phyloP scores from a whole-genome alignment of 2,113 vertebrate genomes.

The Leptocoma aspasia region DNA sequence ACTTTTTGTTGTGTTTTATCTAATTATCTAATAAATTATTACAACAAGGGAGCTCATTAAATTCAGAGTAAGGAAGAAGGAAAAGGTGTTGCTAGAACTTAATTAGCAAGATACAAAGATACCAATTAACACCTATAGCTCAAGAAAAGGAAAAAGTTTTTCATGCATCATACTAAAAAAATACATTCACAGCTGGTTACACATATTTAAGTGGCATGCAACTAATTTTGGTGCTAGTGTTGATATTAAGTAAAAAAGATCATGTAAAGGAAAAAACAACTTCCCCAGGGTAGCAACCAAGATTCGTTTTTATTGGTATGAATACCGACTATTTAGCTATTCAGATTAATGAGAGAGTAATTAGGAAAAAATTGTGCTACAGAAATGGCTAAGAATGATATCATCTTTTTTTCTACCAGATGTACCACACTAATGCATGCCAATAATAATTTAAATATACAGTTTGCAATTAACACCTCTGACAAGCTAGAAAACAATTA shows the following conservation, averaged over 20 bases:
- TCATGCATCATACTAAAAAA: conserved; percentile 57
- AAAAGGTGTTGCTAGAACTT: conserved; percentile 80
- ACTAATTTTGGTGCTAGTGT: conserved; percentile 59
- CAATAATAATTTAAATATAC: conserved; percentile 27
- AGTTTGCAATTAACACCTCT: conserved; percentile 47
- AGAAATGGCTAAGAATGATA: conserved; percentile 23
- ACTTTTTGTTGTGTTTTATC: conserved; percentile 59
- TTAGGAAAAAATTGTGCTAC: not conserved
- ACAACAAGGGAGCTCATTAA: conserved; percentile 78
- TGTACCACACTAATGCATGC: not conserved
- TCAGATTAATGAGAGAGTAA: conserved; percentile 40
- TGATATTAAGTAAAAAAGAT: conserved; percentile 52
- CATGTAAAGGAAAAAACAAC: not conserved
- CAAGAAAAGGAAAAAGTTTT: conserved; percentile 57
- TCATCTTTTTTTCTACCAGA: not conserved
- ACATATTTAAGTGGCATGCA: conserved; percentile 60
- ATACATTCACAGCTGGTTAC: conserved; percentile 74
- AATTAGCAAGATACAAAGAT: conserved; percentile 83
- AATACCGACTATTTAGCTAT: conserved; percentile 12
- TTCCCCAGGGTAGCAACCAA: not conserved
- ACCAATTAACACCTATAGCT: conserved; percentile 85
- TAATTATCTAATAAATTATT: conserved; percentile 77
- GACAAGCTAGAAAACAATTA: conserved; percentile 15
- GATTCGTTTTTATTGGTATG: not conserved
- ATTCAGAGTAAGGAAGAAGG: conserved; percentile 69